These are phyloP conservation scores for Dryobota labecula DNA, from an alignment of 2,888 invertebrate species.

Conservation along the genomic window DNA sequence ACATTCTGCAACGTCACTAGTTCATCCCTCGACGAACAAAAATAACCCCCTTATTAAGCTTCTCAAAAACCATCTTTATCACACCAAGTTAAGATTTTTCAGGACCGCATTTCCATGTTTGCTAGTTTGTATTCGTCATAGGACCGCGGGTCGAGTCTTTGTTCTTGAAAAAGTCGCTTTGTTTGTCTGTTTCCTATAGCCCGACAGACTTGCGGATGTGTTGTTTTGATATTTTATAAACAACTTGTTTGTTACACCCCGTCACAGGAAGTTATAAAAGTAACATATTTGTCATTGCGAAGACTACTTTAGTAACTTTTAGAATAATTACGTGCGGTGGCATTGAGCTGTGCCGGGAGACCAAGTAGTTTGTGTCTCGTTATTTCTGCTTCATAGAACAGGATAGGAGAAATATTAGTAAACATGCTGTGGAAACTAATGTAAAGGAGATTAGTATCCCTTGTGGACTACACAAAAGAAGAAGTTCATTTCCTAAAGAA, in stretches of 20 bases:
- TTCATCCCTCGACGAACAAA: conserved; percentile 52
- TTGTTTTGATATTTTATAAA: conserved; percentile 77
- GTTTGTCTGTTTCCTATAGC: conserved; percentile 76
- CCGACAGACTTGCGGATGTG: conserved; percentile 70
- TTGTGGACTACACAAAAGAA: conserved; percentile 17
- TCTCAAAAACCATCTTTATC: conserved; percentile 58
- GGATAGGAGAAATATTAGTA: neutral
- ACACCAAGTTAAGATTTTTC: conserved; percentile 36
- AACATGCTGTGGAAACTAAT: conserved; percentile 5
- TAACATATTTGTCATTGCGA: conserved; percentile 48
- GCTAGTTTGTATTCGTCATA: conserved; percentile 75
- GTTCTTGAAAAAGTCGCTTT: conserved; percentile 81
- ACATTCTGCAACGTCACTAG: conserved; percentile 74
- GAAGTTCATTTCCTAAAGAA: too few relatives aligned
- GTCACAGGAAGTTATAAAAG: conserved; percentile 57
- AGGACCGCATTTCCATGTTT: conserved; percentile 59
- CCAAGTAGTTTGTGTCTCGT: conserved; percentile 17
- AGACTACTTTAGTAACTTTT: conserved; percentile 41
- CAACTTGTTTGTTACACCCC: conserved; percentile 70
- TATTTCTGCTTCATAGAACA: conserved; percentile 13
- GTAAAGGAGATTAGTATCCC: neutral
- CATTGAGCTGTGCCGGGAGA: conserved; percentile 20
- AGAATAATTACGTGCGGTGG: conserved; percentile 46
- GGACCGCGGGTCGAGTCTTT: conserved; percentile 76
- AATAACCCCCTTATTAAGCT: conserved; percentile 13